Evolutionary conservation across 2,113 vertebrate species (phyloP).

Genomic region (Ammodramus savannarum): DNA sequence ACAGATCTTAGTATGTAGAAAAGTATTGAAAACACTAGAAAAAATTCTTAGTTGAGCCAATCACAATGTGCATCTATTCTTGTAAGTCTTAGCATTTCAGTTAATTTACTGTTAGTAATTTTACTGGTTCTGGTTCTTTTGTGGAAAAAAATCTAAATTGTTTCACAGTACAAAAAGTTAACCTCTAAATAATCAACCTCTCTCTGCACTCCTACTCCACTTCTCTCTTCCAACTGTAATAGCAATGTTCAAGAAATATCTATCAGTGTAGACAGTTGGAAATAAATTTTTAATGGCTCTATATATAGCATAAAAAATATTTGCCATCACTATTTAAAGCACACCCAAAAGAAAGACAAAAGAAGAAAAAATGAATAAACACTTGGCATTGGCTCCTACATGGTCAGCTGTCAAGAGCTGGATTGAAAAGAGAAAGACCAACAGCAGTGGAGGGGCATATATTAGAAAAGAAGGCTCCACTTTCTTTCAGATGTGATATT

Average conservation of each 20-base stretch:
- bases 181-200: not conserved
- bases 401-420: not conserved
- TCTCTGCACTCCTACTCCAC: not conserved
- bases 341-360: not conserved
- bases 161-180: not conserved
- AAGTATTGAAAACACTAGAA: not conserved
- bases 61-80: not conserved
- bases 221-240: not conserved
- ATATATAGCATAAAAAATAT: not conserved
- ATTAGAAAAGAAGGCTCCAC: not conserved
- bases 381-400: fast-evolving
- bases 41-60: not conserved
- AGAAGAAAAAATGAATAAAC: not conserved
- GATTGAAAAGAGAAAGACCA: not conserved
- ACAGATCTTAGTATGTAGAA: not conserved
- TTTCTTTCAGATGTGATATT: not conserved
- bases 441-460: not conserved
- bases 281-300: not conserved
- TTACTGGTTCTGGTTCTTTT: not conserved
- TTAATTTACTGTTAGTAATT: not conserved
- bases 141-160: not conserved
- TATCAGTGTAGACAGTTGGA: not conserved
- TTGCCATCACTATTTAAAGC: not conserved
- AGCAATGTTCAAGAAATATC: not conserved
- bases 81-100: fast-evolving